Base-by-base conservation (phyloP, 2,113 vertebrate species). In the Carollia perspicillata region DNA sequence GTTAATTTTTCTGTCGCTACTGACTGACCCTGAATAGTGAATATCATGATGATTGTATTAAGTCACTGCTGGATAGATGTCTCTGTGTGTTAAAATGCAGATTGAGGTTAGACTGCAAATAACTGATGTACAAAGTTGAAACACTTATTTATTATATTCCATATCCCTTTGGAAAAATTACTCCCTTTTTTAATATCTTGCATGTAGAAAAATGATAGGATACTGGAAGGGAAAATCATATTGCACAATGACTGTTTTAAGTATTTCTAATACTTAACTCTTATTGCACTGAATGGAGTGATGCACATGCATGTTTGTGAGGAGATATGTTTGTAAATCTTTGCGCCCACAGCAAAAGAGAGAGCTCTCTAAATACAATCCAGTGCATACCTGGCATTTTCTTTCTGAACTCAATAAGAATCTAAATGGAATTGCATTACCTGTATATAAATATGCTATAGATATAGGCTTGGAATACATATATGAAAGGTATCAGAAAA, bases 341-440 rank as follows among this genome's bases (percentile, higher is more conserved):
- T 44, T 93, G 0, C 87, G 33, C 69, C 37, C 87, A 69, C 71
- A 94, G 72, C 95, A 92, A 94, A 85, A 37, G 12, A 53, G 6
- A 30, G 51, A 16, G 58, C 12, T 93, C 12, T 93, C 60, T 89
- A 93, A 94, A 91, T 90, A 49, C 10, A 94, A 83, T 85, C 91
- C 71, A 65, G 30, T 93, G 11, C 44, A 89, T 89, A 84, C 44
- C 89, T 97, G 63, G 58, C 72, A 86, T 89, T 90, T 95, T 90
- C 95, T 95, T 66, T 77, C 83, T 86, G 78, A 97, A 93, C 44
- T 81, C 81, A 96, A 72, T 91, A 97, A 90, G 93, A 95, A 95
- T 96, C 35, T 89, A 97, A 97, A 97, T 96, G 81, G 96, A 95
- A 93, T 79, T 87, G 35, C 65, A 58, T 11, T 89, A 13, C 11